A percentile compares a stretch with the other conserved stretches of the same genome.
Evolutionary conservation across 2,888 invertebrate species (phyloP).

Genomic region (Drosophila helvetica): DNA sequence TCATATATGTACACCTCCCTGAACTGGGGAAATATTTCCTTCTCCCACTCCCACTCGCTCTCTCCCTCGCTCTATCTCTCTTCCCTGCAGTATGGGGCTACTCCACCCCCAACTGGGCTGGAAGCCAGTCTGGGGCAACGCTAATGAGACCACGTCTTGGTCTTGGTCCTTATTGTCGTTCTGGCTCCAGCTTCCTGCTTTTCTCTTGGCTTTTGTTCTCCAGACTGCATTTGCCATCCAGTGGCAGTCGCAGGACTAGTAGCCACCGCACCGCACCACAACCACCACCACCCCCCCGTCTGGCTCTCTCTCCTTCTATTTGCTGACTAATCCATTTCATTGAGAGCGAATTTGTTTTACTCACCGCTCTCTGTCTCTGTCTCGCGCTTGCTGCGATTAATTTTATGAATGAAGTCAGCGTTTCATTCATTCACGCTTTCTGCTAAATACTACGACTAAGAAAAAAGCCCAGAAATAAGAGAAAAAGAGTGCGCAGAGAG

Average conservation of each 20-base stretch:
- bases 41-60: not conserved
- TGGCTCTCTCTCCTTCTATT: conserved; percentile 11
- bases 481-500: not conserved
- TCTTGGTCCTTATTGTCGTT: conserved; percentile 33
- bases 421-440: conserved; percentile 65
- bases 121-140: conserved; percentile 49
- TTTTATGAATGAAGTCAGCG: conserved; percentile 73
- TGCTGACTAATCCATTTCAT: conserved; percentile 76
- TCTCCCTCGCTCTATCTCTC: not conserved
- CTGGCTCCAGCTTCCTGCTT: conserved; percentile 45
- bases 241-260: no score
- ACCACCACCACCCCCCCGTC: not conserved
- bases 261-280: not conserved
- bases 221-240: conserved; percentile 7
- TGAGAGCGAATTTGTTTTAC: conserved; percentile 48
- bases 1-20: not conserved
- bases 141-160: conserved; percentile 62
- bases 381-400: conserved; percentile 54
- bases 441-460: conserved; percentile 63
- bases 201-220: conserved; percentile 33
- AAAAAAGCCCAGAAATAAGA: not conserved
- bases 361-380: conserved; percentile 4
- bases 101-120: conserved; percentile 55
- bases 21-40: not conserved
- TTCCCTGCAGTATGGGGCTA: no score